Conservation (phyloP, 1,140 invertebrate genomes). For the Neodiprion fabricii region DNA sequence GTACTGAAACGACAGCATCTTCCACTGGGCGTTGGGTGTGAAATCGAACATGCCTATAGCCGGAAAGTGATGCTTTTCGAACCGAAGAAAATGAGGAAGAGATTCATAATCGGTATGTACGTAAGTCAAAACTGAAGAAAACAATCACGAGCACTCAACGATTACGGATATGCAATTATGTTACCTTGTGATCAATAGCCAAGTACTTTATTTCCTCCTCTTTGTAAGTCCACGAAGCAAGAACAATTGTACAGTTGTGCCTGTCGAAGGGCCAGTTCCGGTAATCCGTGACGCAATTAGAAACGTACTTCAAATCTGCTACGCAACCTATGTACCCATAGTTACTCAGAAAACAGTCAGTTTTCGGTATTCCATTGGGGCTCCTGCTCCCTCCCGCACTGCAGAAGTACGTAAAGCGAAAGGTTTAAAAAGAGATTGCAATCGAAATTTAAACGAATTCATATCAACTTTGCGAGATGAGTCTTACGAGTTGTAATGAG, state of each 20-base stretch:
- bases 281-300: conserved; percentile 48
- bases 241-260: conserved; percentile 50
- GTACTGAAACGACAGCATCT: conserved; percentile 41
- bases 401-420: conserved; percentile 14
- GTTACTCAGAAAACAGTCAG: conserved; percentile 38
- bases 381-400: conserved; percentile 18
- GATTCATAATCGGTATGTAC: not conserved
- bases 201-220: conserved; percentile 66
- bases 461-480: not conserved
- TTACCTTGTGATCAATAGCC: conserved; percentile 33
- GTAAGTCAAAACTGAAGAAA: too few relatives aligned
- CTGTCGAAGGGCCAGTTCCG: conserved; percentile 55
- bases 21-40: conserved; percentile 48
- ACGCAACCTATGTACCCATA: conserved; percentile 36
- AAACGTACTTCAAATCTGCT: conserved; percentile 36
- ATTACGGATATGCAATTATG: too few relatives aligned
- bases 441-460: not conserved
- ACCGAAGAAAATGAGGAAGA: not conserved
- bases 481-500: conserved; percentile 60
- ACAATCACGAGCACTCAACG: too few relatives aligned
- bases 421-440: not conserved
- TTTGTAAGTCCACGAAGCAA: conserved; percentile 64
- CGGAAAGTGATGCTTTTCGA: too few relatives aligned
- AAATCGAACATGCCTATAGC: conserved; percentile 34
- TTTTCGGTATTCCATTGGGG: conserved; percentile 41